These are phyloP conservation scores for Sebastes minor DNA, from an alignment of 2,797 vertebrate genomes.

Conservation along the genomic window DNA sequence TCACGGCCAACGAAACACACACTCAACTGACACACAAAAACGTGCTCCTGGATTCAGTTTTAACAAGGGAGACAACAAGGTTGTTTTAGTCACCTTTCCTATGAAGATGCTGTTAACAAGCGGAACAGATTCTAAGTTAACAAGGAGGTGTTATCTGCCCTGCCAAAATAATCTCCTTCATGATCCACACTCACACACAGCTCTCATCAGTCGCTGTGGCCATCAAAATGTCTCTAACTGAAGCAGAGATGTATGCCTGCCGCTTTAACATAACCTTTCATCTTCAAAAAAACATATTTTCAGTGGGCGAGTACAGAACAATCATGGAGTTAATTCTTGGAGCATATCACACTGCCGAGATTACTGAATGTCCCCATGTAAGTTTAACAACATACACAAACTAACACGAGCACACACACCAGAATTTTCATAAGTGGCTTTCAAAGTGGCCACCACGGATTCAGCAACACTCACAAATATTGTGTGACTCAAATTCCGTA, in stretches of 20 bases:
- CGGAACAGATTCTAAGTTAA: constrained; percentile 37
- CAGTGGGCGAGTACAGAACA: neutral
- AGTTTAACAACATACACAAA: neutral
- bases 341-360: neutral
- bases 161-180: constrained; percentile 16
- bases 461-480: constrained; percentile 19
- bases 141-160: constrained; percentile 28
- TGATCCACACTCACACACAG: constrained; percentile 17
- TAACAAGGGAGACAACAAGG: constrained; percentile 45
- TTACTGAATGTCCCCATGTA: neutral
- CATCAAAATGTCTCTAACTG: constrained; percentile 8
- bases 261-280: constrained; percentile 2
- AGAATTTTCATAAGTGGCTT: constrained; percentile 34
- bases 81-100: constrained; percentile 28
- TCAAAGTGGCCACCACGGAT: constrained; percentile 30
- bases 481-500: neutral
- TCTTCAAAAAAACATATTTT: constrained; percentile 7
- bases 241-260: neutral
- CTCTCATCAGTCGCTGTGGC: constrained; percentile 11
- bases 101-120: constrained; percentile 40
- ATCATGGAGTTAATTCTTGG: neutral
- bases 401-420: neutral
- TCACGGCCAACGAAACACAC: neutral
- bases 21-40: constrained; percentile 9
- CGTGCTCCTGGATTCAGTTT: constrained; percentile 18